A percentile compares a stretch with the other conserved stretches of the same genome.
phyloP scores from a whole-genome alignment of 53 echinoderm and acorn worm species.

The Glandiceps talaboti region DNA sequence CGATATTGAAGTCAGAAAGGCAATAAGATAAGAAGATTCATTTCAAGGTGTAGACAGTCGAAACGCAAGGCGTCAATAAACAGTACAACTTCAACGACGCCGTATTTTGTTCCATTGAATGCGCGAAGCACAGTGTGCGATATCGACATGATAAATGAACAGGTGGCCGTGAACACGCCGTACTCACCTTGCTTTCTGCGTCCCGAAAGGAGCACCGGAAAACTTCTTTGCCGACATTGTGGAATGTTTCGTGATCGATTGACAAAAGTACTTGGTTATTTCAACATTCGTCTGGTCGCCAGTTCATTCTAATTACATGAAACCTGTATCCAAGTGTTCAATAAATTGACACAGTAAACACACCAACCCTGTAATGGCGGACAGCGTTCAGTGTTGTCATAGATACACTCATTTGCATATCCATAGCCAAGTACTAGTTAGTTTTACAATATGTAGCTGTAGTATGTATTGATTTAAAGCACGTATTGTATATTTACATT shows the following conservation, averaged over 20 bases:
- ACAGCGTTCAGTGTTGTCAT: neutral
- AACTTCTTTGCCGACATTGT: slow-evolving; percentile 18
- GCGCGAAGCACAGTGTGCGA: too few species aligned
- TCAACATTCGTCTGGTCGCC: neutral
- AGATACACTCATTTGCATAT: neutral
- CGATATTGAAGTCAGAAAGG: too few species aligned
- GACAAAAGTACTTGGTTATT: neutral
- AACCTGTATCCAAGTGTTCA: neutral
- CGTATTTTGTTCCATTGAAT: too few species aligned
- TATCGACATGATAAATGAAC: neutral
- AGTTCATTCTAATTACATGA: neutral
- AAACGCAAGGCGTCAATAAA: too few species aligned
- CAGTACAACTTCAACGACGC: too few species aligned
- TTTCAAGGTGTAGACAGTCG: too few species aligned
- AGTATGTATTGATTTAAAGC: too few species aligned
- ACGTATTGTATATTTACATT: too few species aligned
- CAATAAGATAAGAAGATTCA: too few species aligned
- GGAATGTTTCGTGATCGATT: neutral
- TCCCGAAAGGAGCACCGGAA: slow-evolving; percentile 86
- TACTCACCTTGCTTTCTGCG: slow-evolving; percentile 85
- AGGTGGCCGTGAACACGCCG: neutral
- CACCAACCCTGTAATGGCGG: neutral
- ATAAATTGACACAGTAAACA: neutral
- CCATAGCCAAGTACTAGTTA: neutral
- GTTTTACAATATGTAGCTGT: too few species aligned